These are phyloP conservation scores for Arenicola marina DNA, from an alignment of 2,888 invertebrate genomes.

Conservation along the genomic window DNA sequence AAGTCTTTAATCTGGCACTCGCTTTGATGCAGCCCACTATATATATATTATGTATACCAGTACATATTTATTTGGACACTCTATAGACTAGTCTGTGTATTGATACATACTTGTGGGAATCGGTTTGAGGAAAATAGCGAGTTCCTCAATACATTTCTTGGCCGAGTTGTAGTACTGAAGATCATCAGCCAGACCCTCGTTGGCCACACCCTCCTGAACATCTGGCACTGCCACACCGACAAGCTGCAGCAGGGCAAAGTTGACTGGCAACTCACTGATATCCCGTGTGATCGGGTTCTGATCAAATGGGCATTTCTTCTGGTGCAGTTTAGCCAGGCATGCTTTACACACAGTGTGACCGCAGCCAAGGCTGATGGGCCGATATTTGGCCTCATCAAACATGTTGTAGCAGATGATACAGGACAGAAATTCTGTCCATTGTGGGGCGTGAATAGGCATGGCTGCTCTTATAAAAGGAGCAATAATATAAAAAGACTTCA, in stretches of 20 bases:
- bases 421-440: conserved; percentile 94
- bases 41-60: too few relatives aligned
- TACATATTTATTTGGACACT: too few relatives aligned
- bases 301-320: conserved; percentile 94
- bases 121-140: conserved; percentile 86
- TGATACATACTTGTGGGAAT: conserved; percentile 67
- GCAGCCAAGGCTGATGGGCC: conserved; percentile 81
- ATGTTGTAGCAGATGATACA: conserved; percentile 95
- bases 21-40: too few relatives aligned
- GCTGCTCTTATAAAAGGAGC: too few relatives aligned
- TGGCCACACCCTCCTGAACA: background rate
- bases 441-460: conserved; percentile 56
- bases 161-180: conserved; percentile 68
- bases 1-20: too few relatives aligned
- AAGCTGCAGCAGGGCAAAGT: conserved; percentile 85
- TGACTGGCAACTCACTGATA: conserved; percentile 79
- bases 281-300: conserved; percentile 73
- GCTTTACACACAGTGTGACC: conserved; percentile 89
- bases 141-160: conserved; percentile 82
- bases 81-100: too few relatives aligned
- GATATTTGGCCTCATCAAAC: conserved; percentile 81
- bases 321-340: conserved; percentile 84
- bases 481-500: too few relatives aligned
- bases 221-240: conserved; percentile 63
- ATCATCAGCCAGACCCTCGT: conserved; percentile 8